phyloP scores from a whole-genome alignment of 2,888 invertebrate species.

The Leuctra nigra region DNA sequence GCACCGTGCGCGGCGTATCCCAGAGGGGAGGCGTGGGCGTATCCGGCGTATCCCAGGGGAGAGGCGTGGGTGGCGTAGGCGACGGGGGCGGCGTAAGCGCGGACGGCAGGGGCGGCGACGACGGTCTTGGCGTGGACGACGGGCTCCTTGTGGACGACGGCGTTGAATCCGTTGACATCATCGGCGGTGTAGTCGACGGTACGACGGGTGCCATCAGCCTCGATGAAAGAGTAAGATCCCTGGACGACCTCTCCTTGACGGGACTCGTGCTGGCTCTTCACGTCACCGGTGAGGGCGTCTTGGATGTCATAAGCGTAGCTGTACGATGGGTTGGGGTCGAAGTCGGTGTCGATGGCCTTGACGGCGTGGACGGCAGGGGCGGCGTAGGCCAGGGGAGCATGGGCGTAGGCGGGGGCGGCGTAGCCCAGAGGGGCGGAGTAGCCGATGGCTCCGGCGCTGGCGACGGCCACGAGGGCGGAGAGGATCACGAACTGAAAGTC shows the following conservation, averaged over 20 bases:
- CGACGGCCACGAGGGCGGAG: conserved; percentile 28
- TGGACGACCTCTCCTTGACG: conserved; percentile 27
- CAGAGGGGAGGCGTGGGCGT: conserved; percentile 4
- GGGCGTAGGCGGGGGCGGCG: conserved; percentile 9
- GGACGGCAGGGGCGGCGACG: conserved; percentile 27
- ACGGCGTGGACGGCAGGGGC: conserved; percentile 3
- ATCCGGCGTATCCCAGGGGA: conserved; percentile 10
- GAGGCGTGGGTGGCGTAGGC: conserved; percentile 16
- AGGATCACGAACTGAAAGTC: conserved; percentile 22
- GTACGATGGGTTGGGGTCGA: conserved; percentile 29
- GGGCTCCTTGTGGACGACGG: conserved; percentile 26
- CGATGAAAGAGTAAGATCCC: conserved; percentile 26
- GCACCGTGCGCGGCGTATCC: background rate
- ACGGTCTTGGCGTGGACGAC: conserved; percentile 16
- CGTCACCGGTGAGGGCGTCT: conserved; percentile 27
- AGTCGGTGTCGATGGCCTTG: conserved; percentile 17
- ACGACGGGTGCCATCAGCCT: conserved; percentile 27
- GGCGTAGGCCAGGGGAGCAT: conserved; percentile 17
- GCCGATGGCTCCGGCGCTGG: conserved; percentile 27
- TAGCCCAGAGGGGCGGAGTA: conserved; percentile 17
- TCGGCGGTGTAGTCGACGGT: conserved; percentile 27
- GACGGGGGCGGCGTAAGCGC: conserved; percentile 18
- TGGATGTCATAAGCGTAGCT: conserved; percentile 25
- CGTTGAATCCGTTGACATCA: conserved; percentile 29
- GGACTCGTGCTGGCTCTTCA: conserved; percentile 27